Evolutionary conservation across 2,888 invertebrate genomes (phyloP), one percentile per base, ranked within the genome.

Genomic region (Acheta domesticus): DNA sequence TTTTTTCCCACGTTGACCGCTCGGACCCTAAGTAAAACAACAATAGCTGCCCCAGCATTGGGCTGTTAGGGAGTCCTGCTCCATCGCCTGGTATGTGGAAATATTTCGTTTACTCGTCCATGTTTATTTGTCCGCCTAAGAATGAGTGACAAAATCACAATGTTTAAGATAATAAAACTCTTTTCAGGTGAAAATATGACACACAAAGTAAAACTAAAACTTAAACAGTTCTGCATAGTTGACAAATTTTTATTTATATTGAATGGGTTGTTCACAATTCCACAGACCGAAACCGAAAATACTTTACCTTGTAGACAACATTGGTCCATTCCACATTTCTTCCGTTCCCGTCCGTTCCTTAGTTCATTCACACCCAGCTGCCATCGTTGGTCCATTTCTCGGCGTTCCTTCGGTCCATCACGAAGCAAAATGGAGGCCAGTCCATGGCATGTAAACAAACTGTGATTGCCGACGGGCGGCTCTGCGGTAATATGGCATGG

Each of bases 301-400:
- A 79, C 82, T 81, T 82, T 82, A 82, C 82, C 82, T 83, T 83
- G 80, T 83, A 83, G 84, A 83, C 84, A 84, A 84, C 84, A 83
- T 82, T 80, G 82, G 82, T 82, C 79, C 82, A 82, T 82, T 83
- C 82, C 84, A 83, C 77, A 79, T 80, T 83, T 83, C 83, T 82
- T 78, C 76, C 78, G 81, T 82, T 83, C 81, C 83, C 79, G 62
- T 62, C n/a, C 49, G 76, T 76, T 76, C 76, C 76, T 76, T 81
- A 80, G 79, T 82, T 81, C 81, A 80, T 80, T 81, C 82, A 82
- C 82, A 81, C 82, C 82, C 82, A 81, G 82, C 81, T 79, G 82
- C 82, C 82, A 82, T 82, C 23, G 77, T 76, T 78, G 80, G 78
- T 82, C 79, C 77, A 75, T 16, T 78, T 78, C 48, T 75, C 79